Conservation (phyloP, 64 coral and sea anemone species). For the Actinia tenebrosa region DNA sequence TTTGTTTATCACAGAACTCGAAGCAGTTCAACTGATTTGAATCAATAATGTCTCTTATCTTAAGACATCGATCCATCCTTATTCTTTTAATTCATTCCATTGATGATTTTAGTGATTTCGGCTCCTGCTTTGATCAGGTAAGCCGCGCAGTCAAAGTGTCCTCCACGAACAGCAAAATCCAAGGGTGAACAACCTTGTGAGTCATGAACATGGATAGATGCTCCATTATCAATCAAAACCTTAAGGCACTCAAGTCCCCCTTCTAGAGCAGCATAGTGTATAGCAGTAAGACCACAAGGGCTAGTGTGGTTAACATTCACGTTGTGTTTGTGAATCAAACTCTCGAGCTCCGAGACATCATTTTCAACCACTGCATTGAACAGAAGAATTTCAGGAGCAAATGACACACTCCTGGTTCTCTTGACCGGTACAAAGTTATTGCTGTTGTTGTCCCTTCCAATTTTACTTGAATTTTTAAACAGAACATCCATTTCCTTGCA, state of each 20-base stretch:
- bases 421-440: slow-evolving; percentile 18
- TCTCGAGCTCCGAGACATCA: slow-evolving; percentile 53
- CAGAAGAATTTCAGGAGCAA: slow-evolving; percentile 77
- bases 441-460: neutral
- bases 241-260: slow-evolving; percentile 72
- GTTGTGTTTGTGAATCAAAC: slow-evolving; percentile 57
- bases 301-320: slow-evolving; percentile 67
- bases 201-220: slow-evolving; percentile 49
- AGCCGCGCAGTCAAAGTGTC: slow-evolving; percentile 87
- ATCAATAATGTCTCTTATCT: neutral
- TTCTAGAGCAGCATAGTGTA: slow-evolving; percentile 79
- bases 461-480: slow-evolving; percentile 16
- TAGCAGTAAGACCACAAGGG: slow-evolving; percentile 56
- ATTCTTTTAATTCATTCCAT: slow-evolving; percentile 41
- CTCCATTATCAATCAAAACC: slow-evolving; percentile 61
- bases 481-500: slow-evolving; percentile 61
- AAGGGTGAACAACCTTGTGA: slow-evolving; percentile 67
- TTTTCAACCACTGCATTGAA: slow-evolving; percentile 72
- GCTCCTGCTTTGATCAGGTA: slow-evolving; percentile 81
- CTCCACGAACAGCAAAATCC: slow-evolving; percentile 90
- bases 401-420: slow-evolving; percentile 70
- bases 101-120: slow-evolving; percentile 77
- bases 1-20: neutral
- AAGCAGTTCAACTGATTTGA: neutral
- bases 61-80: neutral